Conservation (phyloP, 2,113 vertebrate species). For the Malurus elegans region DNA sequence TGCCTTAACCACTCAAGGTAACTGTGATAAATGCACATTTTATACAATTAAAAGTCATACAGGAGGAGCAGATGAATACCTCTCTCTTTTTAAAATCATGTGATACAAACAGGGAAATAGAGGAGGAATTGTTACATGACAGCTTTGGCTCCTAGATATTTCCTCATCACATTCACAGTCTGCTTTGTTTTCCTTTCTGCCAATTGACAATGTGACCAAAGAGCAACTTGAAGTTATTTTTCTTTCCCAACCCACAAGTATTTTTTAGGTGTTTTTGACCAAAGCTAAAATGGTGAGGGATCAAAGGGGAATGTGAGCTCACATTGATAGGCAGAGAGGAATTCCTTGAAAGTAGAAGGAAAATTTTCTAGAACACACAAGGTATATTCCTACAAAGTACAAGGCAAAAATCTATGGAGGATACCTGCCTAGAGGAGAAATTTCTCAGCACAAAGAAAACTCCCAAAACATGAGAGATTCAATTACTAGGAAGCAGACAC, state of each 20-base stretch:
- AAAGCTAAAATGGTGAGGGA: neutral
- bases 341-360: neutral
- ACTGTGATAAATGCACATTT: neutral
- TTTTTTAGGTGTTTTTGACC: neutral
- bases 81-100: neutral
- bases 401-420: neutral
- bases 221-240: neutral
- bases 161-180: neutral
- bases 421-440: neutral
- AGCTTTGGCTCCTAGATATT: neutral
- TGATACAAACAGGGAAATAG: neutral
- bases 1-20: neutral
- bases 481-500: neutral
- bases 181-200: neutral
- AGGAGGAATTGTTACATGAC: neutral
- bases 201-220: neutral
- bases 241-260: neutral
- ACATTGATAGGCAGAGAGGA: neutral
- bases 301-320: neutral
- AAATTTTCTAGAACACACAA: neutral
- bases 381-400: neutral
- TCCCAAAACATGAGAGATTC: neutral
- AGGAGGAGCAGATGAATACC: neutral
- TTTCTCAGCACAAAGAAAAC: neutral
- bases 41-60: neutral